Base-by-base conservation (phyloP, 2,797 vertebrate genomes). In the Gymnoscopelus microlampas region DNA sequence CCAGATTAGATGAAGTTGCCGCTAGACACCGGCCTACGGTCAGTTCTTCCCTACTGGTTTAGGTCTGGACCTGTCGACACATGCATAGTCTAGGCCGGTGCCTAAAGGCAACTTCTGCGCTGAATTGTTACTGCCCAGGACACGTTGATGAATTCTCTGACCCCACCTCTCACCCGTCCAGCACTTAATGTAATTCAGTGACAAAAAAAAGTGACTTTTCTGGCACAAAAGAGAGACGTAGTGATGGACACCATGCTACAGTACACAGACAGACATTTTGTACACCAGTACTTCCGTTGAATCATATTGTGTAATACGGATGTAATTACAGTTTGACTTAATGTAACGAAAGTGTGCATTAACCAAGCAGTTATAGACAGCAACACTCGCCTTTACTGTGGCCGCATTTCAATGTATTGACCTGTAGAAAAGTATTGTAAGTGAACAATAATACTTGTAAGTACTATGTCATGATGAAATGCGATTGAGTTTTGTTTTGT, bases 1-100 rank as follows among this genome's bases (percentile, higher is more conserved):
- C 76, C 68, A 76, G 71, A 57, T 76, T 78, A 65, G 76, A 82
- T 75, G 60, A 79, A 70, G 68, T 74, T 82, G 73, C 79, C 83
- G 48, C 57, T 81, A 83, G 68, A 81, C 74, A 80, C 70, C 74
- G 70, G 71, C 82, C 74, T 87, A 70, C 60, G 2, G 47, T 57
- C 49, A 75, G 19, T 9, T 81, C 73, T 71, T 44, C 29, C 72
- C 62, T 70, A 50, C 65, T 73, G 62, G 60, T 83, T 77, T 62
- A 74, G 50, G 32, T 68, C 70, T 75, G 58, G 72, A 74, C 63
- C 59, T 74, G 71, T 70, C 73, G 50, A 71, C 63, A 67, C 53
- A 64, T 47, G 23, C 24, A 60, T 67, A 66, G 73, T 39, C 24
- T 55, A 78, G 64, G 80, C 74, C 71, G 81, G 73, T 82, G 71